Evolutionary conservation across 2,113 vertebrate genomes (phyloP).

Genomic region (Gallinago jamesoni): DNA sequence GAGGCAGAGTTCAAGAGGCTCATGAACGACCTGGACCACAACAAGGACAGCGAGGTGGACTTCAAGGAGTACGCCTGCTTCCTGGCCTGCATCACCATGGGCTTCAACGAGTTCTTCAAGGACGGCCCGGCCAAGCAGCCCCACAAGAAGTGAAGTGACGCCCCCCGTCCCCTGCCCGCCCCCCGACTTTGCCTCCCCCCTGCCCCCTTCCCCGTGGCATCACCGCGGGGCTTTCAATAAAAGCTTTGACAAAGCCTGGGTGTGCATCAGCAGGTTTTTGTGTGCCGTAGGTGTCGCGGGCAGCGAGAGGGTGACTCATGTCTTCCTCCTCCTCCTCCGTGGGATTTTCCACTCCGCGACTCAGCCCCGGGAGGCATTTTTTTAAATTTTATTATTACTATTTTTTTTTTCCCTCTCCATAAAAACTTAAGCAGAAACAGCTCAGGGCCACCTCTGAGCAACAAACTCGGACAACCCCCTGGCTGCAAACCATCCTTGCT

Average conservation of each 20-base stretch:
- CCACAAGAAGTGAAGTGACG: constrained; percentile 64
- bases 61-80: constrained; percentile 77
- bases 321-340: background rate
- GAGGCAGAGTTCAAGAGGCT: constrained; percentile 64
- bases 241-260: background rate
- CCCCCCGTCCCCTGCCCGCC: too few relatives aligned
- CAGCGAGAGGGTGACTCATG: background rate
- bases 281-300: fast-evolving
- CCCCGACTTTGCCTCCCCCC: too few relatives aligned
- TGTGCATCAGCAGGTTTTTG: fast-evolving
- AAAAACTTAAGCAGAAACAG: background rate
- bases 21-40: constrained; percentile 70
- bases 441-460: fast-evolving
- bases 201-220: fast-evolving
- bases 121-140: constrained; percentile 31
- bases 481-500: fast-evolving
- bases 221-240: background rate
- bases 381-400: background rate
- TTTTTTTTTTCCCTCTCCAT: background rate
- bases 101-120: constrained; percentile 74
- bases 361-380: background rate
- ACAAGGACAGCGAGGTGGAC: constrained; percentile 73
- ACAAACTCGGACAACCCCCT: fast-evolving
- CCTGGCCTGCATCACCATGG: constrained; percentile 75
- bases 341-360: background rate